phyloP scores from a whole-genome alignment of 2,888 invertebrate species.

The Diogma glabrata region DNA sequence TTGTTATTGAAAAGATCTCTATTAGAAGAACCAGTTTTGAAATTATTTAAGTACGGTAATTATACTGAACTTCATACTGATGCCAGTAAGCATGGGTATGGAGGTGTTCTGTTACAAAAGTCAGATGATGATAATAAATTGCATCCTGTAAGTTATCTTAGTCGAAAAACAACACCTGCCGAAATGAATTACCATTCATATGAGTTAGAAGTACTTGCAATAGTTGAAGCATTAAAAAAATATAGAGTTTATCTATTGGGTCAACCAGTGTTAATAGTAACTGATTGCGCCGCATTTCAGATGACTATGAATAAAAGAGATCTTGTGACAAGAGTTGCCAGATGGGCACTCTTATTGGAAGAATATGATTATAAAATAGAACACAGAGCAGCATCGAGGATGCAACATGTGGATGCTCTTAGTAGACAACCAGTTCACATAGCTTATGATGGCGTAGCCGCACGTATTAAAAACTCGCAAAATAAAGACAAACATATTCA shows the following conservation, averaged over 20 bases:
- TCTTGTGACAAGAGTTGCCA: slow-evolving; percentile 23
- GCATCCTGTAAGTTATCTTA: slow-evolving; percentile 19
- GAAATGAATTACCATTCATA: slow-evolving; percentile 26
- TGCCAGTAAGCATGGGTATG: slow-evolving; percentile 22
- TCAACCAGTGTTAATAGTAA: slow-evolving; percentile 25
- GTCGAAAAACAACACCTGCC: slow-evolving; percentile 24
- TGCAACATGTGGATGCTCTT: slow-evolving; percentile 8
- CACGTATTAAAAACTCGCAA: neutral
- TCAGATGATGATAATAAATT: slow-evolving; percentile 15
- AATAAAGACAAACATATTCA: neutral
- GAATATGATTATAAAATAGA: slow-evolving; percentile 3
- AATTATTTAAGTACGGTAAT: slow-evolving; percentile 9
- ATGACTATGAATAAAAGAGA: slow-evolving; percentile 25
- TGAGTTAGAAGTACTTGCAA: slow-evolving; percentile 28
- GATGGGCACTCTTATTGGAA: slow-evolving; percentile 18
- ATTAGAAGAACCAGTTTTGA: slow-evolving; percentile 4
- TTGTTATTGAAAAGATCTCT: neutral
- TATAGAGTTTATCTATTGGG: slow-evolving; percentile 26
- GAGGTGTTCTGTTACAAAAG: slow-evolving; percentile 24
- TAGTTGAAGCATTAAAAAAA: slow-evolving; percentile 26
- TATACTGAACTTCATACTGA: slow-evolving; percentile 21
- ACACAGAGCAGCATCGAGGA: neutral
- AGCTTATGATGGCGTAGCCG: slow-evolving; percentile 4
- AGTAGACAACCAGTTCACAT: slow-evolving; percentile 10
- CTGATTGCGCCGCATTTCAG: slow-evolving; percentile 26